phyloP scores from a whole-genome alignment of 2,888 invertebrate genomes.

The Clistopyga incitator region DNA sequence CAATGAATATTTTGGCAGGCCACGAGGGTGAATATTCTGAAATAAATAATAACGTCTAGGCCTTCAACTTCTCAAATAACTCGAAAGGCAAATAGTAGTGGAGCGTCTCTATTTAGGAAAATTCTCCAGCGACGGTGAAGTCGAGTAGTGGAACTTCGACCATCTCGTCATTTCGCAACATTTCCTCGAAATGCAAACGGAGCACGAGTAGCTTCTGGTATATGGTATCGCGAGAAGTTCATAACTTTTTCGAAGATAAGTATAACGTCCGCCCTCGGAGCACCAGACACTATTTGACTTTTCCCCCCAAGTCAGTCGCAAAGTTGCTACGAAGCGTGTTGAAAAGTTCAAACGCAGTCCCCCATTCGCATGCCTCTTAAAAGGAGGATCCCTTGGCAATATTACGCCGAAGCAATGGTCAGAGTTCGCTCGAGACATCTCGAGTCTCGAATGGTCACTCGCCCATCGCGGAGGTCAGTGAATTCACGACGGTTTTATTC shows the following conservation, averaged over 20 bases:
- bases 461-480: constrained; percentile 20
- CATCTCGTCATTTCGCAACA: constrained; percentile 32
- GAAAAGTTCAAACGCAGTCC: constrained; percentile 38
- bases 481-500: constrained; percentile 21
- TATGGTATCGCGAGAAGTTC: neutral
- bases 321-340: constrained; percentile 49
- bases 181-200: constrained; percentile 22
- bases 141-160: constrained; percentile 34
- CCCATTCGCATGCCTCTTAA: constrained; percentile 26
- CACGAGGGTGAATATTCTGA: neutral
- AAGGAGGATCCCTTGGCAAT: constrained; percentile 47
- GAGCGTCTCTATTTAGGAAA: neutral
- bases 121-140: neutral
- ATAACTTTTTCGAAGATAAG: constrained; percentile 13
- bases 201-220: neutral
- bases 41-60: neutral
- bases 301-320: constrained; percentile 40
- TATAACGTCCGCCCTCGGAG: neutral
- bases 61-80: neutral
- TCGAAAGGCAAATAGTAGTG: neutral
- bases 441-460: constrained; percentile 28
- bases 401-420: constrained; percentile 39
- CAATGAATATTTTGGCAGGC: neutral
- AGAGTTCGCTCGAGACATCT: constrained; percentile 35
- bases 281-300: constrained; percentile 59